Conservation (phyloP, 2,888 invertebrate genomes). For the Pollenia labialis region DNA sequence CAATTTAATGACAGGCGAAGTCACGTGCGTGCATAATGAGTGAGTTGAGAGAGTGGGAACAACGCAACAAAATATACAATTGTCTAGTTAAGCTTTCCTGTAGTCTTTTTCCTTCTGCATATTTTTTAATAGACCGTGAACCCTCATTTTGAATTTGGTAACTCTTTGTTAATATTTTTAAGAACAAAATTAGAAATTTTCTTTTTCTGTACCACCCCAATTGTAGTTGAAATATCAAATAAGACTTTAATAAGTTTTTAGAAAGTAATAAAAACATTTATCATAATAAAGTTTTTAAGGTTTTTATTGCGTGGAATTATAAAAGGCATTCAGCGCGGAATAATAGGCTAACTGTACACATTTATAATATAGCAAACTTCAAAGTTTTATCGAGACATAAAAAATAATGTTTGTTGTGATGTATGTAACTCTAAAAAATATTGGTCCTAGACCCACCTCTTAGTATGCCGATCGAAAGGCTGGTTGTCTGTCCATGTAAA, state of each 20-base stretch:
- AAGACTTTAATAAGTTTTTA: background rate
- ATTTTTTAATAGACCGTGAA: background rate
- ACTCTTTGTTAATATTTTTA: constrained; percentile 2
- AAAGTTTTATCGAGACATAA: too few relatives aligned
- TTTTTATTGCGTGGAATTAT: too few relatives aligned
- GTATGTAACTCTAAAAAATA: too few relatives aligned
- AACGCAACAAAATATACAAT: constrained; percentile 29
- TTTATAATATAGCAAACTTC: too few relatives aligned
- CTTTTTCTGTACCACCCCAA: background rate
- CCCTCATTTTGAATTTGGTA: constrained; percentile 19
- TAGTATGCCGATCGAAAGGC: too few relatives aligned
- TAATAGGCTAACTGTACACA: too few relatives aligned
- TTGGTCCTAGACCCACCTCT: too few relatives aligned
- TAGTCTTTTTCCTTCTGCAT: background rate
- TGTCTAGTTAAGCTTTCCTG: background rate
- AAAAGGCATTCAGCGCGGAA: background rate
- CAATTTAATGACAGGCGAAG: constrained; percentile 39
- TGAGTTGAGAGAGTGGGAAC: constrained; percentile 28
- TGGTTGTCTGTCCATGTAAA: too few relatives aligned
- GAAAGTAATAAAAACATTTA: constrained; percentile 1
- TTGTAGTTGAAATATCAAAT: background rate
- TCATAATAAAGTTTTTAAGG: background rate
- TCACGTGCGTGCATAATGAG: constrained; percentile 64
- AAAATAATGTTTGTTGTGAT: too few relatives aligned
- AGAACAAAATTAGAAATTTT: too few relatives aligned